phyloP scores from a whole-genome alignment of 2,113 vertebrate genomes.

The Tor tambroides region DNA sequence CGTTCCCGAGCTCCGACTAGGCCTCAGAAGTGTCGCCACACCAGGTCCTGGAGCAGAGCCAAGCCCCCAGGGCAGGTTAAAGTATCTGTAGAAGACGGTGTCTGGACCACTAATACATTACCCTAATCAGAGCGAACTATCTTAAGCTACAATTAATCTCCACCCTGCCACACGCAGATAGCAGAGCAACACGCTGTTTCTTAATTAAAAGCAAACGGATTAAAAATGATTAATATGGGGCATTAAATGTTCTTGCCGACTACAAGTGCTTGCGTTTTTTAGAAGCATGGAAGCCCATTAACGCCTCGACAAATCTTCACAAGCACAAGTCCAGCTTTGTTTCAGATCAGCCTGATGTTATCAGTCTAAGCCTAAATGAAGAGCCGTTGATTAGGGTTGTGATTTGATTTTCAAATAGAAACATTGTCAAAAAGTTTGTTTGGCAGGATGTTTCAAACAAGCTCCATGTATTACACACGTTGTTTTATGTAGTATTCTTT shows the following conservation, averaged over 20 bases:
- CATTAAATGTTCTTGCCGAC: constrained; percentile 99
- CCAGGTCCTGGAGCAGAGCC: constrained; percentile 79
- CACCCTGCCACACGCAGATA: constrained; percentile 99
- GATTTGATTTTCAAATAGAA: constrained; percentile 14
- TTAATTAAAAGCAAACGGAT: constrained; percentile 99
- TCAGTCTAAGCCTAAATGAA: constrained; percentile 42
- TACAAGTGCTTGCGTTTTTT: constrained; percentile 76
- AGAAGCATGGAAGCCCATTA: constrained; percentile 40
- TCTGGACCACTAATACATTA: constrained; percentile 99
- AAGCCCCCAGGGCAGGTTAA: constrained; percentile 86
- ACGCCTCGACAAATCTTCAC: constrained; percentile 49
- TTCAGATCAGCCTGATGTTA: constrained; percentile 46
- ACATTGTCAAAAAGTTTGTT: constrained; percentile 21
- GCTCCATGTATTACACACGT: background rate
- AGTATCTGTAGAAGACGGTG: constrained; percentile 87
- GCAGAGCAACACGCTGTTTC: constrained; percentile 99
- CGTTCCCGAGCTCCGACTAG: background rate
- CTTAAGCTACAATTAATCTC: constrained; percentile 99
- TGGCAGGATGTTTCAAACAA: background rate
- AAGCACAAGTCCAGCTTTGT: constrained; percentile 52
- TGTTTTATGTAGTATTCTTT: background rate
- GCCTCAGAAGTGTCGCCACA: background rate
- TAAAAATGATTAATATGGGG: constrained; percentile 99
- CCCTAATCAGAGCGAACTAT: constrained; percentile 98
- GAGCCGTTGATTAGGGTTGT: constrained; percentile 4